phyloP scores from a whole-genome alignment of 2,113 vertebrate genomes.

The Microtus richardsoni region DNA sequence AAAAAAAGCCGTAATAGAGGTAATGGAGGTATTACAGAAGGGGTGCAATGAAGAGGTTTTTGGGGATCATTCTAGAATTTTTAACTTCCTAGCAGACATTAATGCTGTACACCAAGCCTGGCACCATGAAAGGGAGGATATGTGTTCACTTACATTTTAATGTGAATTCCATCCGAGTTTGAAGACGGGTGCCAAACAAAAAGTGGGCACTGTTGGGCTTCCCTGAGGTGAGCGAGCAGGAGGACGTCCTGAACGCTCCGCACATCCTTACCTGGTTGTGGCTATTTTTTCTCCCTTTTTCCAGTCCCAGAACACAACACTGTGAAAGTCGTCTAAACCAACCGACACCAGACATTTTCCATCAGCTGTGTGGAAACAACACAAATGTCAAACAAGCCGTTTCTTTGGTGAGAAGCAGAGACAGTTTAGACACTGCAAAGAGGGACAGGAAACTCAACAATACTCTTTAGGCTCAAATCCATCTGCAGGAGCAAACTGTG shows the following conservation, averaged over 20 bases:
- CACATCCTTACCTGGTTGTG: slow-evolving; percentile 91
- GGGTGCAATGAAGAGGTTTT: not conserved
- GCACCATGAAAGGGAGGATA: not conserved
- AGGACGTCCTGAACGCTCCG: not conserved
- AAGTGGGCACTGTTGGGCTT: not conserved
- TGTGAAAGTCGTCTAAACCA: slow-evolving; percentile 96
- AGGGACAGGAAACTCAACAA: slow-evolving; percentile 24
- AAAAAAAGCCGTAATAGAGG: not conserved
- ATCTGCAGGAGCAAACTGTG: not conserved
- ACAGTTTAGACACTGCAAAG: slow-evolving; percentile 21
- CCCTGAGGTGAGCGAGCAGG: not conserved
- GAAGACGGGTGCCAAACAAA: not conserved
- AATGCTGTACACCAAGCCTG: not conserved
- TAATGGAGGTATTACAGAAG: not conserved
- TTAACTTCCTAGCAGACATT: not conserved
- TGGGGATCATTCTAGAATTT: slow-evolving; percentile 28
- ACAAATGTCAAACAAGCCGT: slow-evolving; percentile 68
- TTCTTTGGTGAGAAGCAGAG: slow-evolving; percentile 59
- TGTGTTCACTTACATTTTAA: slow-evolving; percentile 21
- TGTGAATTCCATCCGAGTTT: not conserved
- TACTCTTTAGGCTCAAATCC: slow-evolving; percentile 9
- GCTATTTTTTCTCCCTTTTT: slow-evolving; percentile 97
- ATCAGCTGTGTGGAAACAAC: slow-evolving; percentile 90
- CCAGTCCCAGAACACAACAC: slow-evolving; percentile 98
- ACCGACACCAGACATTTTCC: slow-evolving; percentile 96